These are phyloP conservation scores for Grammomys surdaster DNA, from an alignment of 2,113 vertebrate genomes.

Conservation along the genomic window DNA sequence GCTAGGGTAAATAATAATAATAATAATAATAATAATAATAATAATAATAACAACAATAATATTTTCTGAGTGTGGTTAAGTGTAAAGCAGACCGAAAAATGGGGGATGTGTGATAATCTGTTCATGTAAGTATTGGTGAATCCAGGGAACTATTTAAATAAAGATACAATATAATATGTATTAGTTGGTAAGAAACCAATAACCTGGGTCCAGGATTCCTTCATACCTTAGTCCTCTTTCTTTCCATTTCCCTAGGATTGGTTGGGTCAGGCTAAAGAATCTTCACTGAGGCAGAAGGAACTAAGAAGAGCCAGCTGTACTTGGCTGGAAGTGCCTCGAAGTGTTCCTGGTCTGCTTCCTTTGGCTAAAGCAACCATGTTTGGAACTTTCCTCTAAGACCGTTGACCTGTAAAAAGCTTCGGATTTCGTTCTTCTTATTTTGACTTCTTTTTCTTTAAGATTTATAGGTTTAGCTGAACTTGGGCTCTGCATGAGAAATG, in stretches of 20 bases:
- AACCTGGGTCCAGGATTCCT: neutral
- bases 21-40: no score
- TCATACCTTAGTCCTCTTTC: neutral
- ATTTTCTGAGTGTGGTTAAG: neutral
- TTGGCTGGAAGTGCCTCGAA: neutral
- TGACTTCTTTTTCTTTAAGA: slow-evolving; percentile 66
- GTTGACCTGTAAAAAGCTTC: slow-evolving; percentile 53
- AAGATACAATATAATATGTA: neutral
- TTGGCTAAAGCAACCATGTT: neutral
- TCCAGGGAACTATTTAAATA: slow-evolving; percentile 3
- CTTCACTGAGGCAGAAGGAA: neutral
- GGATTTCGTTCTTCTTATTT: slow-evolving; percentile 23
- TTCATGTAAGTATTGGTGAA: neutral
- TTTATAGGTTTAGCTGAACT: slow-evolving; percentile 72
- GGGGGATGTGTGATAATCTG: neutral
- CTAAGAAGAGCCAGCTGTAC: neutral
- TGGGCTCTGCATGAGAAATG: slow-evolving; percentile 69
- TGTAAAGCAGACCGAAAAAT: neutral
- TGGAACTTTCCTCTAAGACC: neutral
- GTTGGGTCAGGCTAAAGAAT: neutral
- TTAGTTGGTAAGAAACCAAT: neutral
- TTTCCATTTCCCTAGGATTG: neutral
- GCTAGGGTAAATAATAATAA: neutral
- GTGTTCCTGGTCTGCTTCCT: neutral
- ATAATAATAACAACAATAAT: neutral